Conservation (phyloP, 2,888 invertebrate genomes). For the Erannis defoliaria region DNA sequence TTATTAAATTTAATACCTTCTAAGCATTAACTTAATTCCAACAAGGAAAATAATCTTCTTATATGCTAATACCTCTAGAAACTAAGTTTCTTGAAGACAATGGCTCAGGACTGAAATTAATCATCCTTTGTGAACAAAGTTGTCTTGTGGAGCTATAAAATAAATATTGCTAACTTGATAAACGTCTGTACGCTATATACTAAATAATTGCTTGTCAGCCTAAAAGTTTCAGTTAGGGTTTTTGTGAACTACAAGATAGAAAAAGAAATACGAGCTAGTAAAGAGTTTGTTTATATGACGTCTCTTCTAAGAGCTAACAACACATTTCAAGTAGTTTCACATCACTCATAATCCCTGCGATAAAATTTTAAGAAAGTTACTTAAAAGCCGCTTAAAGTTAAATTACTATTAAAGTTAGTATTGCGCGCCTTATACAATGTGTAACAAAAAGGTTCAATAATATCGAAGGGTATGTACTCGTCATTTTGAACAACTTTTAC, state of each 20-base stretch:
- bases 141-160: slow-evolving; percentile 6
- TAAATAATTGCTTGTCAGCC: not conserved
- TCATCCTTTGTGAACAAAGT: slow-evolving; percentile 25
- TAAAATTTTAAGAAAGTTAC: too few species aligned
- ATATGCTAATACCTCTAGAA: slow-evolving; percentile 18
- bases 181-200: not conserved
- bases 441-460: too few species aligned
- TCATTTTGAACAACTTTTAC: too few species aligned
- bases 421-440: too few species aligned
- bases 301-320: too few species aligned
- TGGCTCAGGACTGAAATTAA: slow-evolving; percentile 23
- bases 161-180: slow-evolving; percentile 6
- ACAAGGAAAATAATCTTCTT: slow-evolving; percentile 15
- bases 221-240: not conserved
- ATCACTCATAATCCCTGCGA: too few species aligned
- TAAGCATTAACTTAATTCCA: not conserved
- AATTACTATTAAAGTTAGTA: too few species aligned
- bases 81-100: slow-evolving; percentile 28
- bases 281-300: too few species aligned
- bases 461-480: too few species aligned
- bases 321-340: too few species aligned
- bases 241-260: not conserved
- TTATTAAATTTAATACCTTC: not conserved
- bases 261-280: too few species aligned
- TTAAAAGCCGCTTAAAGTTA: too few species aligned